Base-by-base conservation (phyloP, 2,113 vertebrate species). In the Gnathonemus echidnorhynchus region DNA sequence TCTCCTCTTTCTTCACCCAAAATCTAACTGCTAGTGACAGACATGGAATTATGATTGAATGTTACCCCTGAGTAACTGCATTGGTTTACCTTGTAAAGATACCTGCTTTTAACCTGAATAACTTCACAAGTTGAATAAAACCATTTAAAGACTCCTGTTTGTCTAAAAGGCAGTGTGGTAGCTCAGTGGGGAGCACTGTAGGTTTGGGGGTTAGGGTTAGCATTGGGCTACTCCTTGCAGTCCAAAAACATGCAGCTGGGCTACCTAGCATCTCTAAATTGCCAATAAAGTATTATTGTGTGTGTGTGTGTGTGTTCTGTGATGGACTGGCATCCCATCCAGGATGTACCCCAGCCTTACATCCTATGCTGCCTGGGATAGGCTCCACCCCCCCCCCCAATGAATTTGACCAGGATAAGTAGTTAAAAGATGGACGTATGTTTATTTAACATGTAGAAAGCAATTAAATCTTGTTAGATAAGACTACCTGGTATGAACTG, bases 391-490 rank as follows among this genome's bases (percentile, higher is more conserved):
- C 58, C 24, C 0, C 35, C 35, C 35, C 35, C 58, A 11, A 70
- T 70, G 27, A 31, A 70, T 70, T 70, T 70, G 27, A 11, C n/a
- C 27, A 5, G 62, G n/a, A 11, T 31, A 70, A 31, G 62, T 11
- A 70, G 62, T 13, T 31, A 70, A 31, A 70, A 27, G 62, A 31
- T 31, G 62, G 27, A 31, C 31, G 4, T 27, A 31, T 70, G 62
- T 70, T 80, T 80, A 80, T 42, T 42, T 48, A 85, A 46, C 21
- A 46, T 85, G 39, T 45, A 48, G 83, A n/a, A 17, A 48, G 19
- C 19, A 85, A 85, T 85, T 48, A 48, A 85, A 85, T 85, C 83
- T 48, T 85, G 39, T 45, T 85, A 85, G 39, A 85, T 85, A 46
- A 42, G 83, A 80, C 13, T 85, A 48, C 83, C 83, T 48, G 83